Base-by-base conservation (phyloP, 2,888 invertebrate genomes). In the Platerodrilus igneus region DNA sequence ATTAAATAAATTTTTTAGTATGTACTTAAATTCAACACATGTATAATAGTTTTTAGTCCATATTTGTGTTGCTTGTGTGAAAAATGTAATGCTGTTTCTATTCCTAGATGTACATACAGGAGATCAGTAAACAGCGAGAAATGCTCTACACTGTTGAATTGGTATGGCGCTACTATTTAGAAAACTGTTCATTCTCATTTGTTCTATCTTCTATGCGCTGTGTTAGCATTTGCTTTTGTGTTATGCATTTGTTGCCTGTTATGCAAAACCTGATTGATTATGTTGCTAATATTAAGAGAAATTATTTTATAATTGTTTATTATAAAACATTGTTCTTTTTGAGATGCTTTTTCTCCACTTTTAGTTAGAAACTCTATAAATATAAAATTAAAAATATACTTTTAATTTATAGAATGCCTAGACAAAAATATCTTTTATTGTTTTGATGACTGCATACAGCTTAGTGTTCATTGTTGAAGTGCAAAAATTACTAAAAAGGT, bases 91-190 rank as follows among this genome's bases (percentile, higher is more conserved):
- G 64, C 63, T 64, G 60, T 67, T 67, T 70, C 69, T 68, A 67
- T 66, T 63, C 71, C 71, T 84, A 85, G 84, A 83, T 86, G 73
- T 85, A 84, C 78, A 82, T 83, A 76, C 85, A 88, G 73, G 90
- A 90, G 83, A 83, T 90, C 76, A 87, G 79, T 75, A 84, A 84
- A 74, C 84, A 85, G 74, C 81, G 83, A 74, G 84, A 85, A 76
- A 77, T 84, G 74, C 77, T 85, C 71, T 79, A 83, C 75, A 83
- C 84, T 69, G 83, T 84, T 72, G 85, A 85, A 78, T 76, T 85
- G 83, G 84, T 84, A 81, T 76, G 81, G 73, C 37, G 37, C 45
- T 45, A 30, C 37, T 45, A 41, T 33, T 41, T 32, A 37, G 34
- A 33, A 37, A 37, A 34, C 40, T 28, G 37, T 31, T 26, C 37